A percentile compares a stretch with the other conserved stretches of the same genome.
Evolutionary conservation across 64 coral and sea anemone genomes (phyloP).

Genomic region (Pachyseris speciosa): DNA sequence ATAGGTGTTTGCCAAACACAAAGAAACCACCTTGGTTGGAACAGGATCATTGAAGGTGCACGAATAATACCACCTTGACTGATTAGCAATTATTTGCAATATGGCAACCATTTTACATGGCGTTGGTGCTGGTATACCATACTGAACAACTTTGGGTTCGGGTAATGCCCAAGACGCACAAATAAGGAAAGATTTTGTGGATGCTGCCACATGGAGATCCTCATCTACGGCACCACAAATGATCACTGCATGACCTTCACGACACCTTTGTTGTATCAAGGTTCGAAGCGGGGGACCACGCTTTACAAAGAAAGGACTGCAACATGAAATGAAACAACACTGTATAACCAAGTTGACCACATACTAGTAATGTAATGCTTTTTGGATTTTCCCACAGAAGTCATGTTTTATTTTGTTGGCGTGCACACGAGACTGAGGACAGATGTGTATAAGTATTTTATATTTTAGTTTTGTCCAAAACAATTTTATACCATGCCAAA

Average conservation of each 20-base stretch:
- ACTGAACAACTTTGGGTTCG: slow-evolving; percentile 14
- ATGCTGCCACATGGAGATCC: slow-evolving; percentile 53
- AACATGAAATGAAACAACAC: not conserved
- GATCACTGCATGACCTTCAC: not conserved
- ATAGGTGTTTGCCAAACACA: not conserved
- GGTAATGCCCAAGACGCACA: slow-evolving; percentile 36
- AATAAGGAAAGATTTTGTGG: slow-evolving; percentile 58
- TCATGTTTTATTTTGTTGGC: too few relatives aligned
- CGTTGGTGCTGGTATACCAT: slow-evolving; percentile 60
- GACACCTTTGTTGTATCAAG: not conserved
- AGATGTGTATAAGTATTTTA: too few relatives aligned
- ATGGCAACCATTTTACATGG: slow-evolving; percentile 32
- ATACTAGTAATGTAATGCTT: too few relatives aligned
- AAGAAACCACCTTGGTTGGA: not conserved
- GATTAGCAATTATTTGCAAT: slow-evolving; percentile 44
- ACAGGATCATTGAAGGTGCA: slow-evolving; percentile 13
- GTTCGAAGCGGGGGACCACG: not conserved
- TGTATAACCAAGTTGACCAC: not conserved
- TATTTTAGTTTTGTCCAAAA: too few relatives aligned
- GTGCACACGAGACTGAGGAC: too few relatives aligned
- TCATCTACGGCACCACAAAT: slow-evolving; percentile 63
- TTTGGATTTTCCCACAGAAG: too few relatives aligned
- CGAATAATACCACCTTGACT: slow-evolving; percentile 65
- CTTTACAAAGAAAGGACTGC: not conserved
- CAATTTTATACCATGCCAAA: too few relatives aligned